Evolutionary conservation across 1,140 invertebrate species (phyloP).

Genomic region (Microvelia longipes): DNA sequence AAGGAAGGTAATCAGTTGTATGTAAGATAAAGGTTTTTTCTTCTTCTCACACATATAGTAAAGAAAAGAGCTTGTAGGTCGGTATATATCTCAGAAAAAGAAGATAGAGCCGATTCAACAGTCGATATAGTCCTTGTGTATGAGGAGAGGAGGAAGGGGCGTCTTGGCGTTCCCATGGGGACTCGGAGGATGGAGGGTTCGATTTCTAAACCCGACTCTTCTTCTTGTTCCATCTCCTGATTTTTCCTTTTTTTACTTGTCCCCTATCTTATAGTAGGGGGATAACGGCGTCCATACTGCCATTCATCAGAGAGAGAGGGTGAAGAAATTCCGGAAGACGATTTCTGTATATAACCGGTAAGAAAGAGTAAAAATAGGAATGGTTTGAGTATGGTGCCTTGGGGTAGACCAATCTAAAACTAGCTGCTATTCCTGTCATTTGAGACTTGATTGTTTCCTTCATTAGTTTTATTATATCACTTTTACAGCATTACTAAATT

Average conservation of each 20-base stretch:
- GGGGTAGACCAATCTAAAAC: too few species aligned
- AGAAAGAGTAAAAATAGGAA: not conserved
- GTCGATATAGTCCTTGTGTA: not conserved
- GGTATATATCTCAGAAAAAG: not conserved
- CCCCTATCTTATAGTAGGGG: not conserved
- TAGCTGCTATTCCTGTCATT: too few species aligned
- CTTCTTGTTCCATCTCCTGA: not conserved
- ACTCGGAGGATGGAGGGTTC: not conserved
- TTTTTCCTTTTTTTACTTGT: not conserved
- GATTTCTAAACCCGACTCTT: not conserved
- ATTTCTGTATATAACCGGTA: not conserved
- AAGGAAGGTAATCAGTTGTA: not conserved
- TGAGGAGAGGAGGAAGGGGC: not conserved
- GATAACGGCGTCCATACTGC: not conserved
- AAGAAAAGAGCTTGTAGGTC: not conserved
- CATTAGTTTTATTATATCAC: too few species aligned
- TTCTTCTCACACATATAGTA: not conserved
- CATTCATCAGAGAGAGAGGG: not conserved
- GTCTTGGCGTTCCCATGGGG: not conserved
- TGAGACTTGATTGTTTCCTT: too few species aligned
- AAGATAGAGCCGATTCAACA: not conserved
- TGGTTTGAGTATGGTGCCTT: not conserved
- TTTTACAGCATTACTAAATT: too few species aligned
- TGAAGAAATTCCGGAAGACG: not conserved
- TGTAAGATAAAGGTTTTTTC: not conserved